phyloP scores from a whole-genome alignment of 1,140 invertebrate genomes.

The Hesperophylax magnus region DNA sequence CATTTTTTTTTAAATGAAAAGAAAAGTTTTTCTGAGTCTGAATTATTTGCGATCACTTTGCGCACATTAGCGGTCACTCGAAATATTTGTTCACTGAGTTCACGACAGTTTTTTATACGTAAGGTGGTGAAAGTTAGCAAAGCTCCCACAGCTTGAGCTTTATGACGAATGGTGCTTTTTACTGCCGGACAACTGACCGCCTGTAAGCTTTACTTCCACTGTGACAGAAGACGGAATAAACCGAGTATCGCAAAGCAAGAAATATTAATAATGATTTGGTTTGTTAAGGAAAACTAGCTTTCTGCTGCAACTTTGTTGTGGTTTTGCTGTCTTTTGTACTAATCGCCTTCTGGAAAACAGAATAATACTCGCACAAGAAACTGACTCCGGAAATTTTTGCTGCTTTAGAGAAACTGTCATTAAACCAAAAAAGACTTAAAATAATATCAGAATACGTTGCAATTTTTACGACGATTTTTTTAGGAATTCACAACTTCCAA shows the following conservation, averaged over 20 bases:
- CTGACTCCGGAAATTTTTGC: no score
- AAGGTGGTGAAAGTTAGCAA: slow-evolving; percentile 39
- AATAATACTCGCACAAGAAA: no score
- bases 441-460: no score
- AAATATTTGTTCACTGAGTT: slow-evolving; percentile 11
- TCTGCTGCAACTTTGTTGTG: slow-evolving; percentile 3
- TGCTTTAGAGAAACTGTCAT: no score
- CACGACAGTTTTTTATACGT: slow-evolving; percentile 22
- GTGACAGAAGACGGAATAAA: not conserved
- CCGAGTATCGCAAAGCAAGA: slow-evolving; percentile 17
- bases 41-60: not conserved
- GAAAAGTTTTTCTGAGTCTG: not conserved
- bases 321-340: no score
- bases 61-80: slow-evolving; percentile 19
- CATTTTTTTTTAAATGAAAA: no score
- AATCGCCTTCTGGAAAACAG: no score
- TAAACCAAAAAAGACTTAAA: no score
- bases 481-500: no score
- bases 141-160: slow-evolving; percentile 31
- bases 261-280: slow-evolving; percentile 42
- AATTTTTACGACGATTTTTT: no score
- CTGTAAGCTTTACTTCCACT: not conserved
- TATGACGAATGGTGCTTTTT: slow-evolving; percentile 49
- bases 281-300: slow-evolving; percentile 22
- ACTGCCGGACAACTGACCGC: slow-evolving; percentile 22